Percentiles rank a stretch among this genome's conserved stretches.
Conservation (phyloP, 2,888 invertebrate species). For the Halocaridina rubra region DNA sequence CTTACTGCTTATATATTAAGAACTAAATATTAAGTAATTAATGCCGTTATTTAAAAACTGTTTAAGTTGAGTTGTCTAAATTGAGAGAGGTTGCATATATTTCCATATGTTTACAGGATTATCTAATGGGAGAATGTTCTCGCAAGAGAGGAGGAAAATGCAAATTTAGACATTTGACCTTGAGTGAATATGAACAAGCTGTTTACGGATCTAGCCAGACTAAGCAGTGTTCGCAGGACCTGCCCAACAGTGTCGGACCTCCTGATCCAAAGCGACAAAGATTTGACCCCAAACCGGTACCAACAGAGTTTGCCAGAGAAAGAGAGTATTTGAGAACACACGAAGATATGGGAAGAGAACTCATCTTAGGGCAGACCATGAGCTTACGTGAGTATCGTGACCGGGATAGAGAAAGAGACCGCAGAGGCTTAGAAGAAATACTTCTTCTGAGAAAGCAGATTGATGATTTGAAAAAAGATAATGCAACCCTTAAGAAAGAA, state of each 20-base stretch:
- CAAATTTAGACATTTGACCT: conserved; percentile 71
- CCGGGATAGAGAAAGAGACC: conserved; percentile 51
- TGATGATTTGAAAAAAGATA: conserved; percentile 78
- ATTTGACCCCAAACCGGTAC: conserved; percentile 25
- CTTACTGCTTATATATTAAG: too few species aligned
- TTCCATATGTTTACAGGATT: conserved; percentile 68
- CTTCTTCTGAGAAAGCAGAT: conserved; percentile 76
- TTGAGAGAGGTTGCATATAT: too few species aligned
- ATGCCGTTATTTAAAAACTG: too few species aligned
- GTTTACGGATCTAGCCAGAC: conserved; percentile 44
- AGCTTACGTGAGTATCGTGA: conserved; percentile 44
- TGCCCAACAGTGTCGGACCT: conserved; percentile 26
- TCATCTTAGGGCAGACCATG: conserved; percentile 35
- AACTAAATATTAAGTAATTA: too few species aligned
- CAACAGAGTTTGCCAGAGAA: conserved; percentile 30
- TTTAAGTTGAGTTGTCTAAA: too few species aligned
- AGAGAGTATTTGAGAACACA: conserved; percentile 46
- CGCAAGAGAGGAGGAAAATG: conserved; percentile 69
- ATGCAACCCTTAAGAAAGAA: conserved; percentile 67
- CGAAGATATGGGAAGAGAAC: conserved; percentile 42
- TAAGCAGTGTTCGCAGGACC: conserved; percentile 20
- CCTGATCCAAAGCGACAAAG: conserved; percentile 56
- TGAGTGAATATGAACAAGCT: conserved; percentile 62
- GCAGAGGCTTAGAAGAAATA: conserved; percentile 73
- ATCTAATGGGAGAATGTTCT: conserved; percentile 73